These are phyloP conservation scores for Sinocyclocheilus maitianheensis DNA, from an alignment of 2,113 vertebrate genomes.

Conservation along the genomic window DNA sequence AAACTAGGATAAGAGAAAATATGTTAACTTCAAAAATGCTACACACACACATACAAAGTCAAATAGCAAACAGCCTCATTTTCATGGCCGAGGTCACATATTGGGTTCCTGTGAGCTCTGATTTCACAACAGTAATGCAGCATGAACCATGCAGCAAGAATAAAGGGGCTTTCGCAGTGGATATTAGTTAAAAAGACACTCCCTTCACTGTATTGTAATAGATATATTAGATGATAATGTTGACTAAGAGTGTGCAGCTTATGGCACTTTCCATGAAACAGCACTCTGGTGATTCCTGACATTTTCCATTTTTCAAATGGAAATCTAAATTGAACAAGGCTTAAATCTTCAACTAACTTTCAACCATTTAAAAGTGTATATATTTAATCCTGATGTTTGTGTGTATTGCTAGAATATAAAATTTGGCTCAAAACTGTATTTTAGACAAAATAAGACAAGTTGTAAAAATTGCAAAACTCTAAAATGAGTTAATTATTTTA, in stretches of 20 bases:
- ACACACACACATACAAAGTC: neutral
- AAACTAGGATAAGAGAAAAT: neutral
- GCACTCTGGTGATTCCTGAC: neutral
- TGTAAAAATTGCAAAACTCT: too few species aligned
- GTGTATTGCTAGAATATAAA: too few species aligned
- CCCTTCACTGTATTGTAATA: neutral
- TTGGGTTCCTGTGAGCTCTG: neutral
- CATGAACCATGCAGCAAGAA: neutral
- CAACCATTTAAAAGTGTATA: neutral
- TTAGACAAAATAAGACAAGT: too few species aligned
- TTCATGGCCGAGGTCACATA: neutral
- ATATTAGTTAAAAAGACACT: neutral
- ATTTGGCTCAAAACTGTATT: too few species aligned
- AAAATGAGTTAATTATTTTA: too few species aligned
- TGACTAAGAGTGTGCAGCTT: conserved; percentile 50
- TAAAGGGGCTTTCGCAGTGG: neutral
- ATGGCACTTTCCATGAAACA: neutral
- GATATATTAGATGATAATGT: conserved; percentile 7
- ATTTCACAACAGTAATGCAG: neutral
- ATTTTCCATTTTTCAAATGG: too few species aligned
- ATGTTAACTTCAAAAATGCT: neutral
- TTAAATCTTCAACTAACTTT: neutral
- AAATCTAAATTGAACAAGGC: too few species aligned
- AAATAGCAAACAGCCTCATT: neutral
- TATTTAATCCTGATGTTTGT: too few species aligned